Base-by-base conservation (phyloP, 2,888 invertebrate genomes). In the Amiota mariae region DNA sequence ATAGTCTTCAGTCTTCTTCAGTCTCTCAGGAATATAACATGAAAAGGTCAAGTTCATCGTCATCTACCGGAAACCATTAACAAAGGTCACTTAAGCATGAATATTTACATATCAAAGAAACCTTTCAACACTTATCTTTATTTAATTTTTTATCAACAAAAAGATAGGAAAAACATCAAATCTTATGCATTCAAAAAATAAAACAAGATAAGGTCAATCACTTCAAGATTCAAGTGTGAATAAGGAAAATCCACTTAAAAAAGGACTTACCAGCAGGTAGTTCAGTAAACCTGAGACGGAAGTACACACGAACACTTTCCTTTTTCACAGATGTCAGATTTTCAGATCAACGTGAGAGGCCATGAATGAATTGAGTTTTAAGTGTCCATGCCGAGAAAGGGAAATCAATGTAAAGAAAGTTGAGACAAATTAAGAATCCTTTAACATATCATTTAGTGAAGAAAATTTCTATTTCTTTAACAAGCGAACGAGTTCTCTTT, bases 211-310 rank as follows among this genome's bases (percentile, higher is more conserved):
- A 63, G 63, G 36, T 63, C 63, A 63, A 63, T 12, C 36, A 63
- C 13, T 13, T n/a, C 13, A 12, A 54, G 54, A 54, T 36, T 59
- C 18, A 59, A 59, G 59, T 59, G 59, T 59, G 59, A 59, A 59
- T 24, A 59, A 59, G 59, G 8, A 18, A 59, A 59, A 59, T 24
- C 11, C 18, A n/a, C 18, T 59, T 59, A 18, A 20, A 59, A 63
- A 12, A 36, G 36, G 36, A 63, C 46, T 13, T 13, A 46, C n/a
- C 36, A 36, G 63, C 63, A 63, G 63, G 54, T 54, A 54, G 18
- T 3, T 59, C n/a, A 57, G 73, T 76, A 66, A 82, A 77, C 68
- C 75, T 73, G 70, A 73, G 76, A 6, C 82, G 81, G 81, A 81
- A 82, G 81, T 82, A 76, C 77, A 76, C 63, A 63, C 48, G 79